Evolutionary conservation across 1,140 invertebrate species (phyloP).

Genomic region (Neoseiulus cucumeris): DNA sequence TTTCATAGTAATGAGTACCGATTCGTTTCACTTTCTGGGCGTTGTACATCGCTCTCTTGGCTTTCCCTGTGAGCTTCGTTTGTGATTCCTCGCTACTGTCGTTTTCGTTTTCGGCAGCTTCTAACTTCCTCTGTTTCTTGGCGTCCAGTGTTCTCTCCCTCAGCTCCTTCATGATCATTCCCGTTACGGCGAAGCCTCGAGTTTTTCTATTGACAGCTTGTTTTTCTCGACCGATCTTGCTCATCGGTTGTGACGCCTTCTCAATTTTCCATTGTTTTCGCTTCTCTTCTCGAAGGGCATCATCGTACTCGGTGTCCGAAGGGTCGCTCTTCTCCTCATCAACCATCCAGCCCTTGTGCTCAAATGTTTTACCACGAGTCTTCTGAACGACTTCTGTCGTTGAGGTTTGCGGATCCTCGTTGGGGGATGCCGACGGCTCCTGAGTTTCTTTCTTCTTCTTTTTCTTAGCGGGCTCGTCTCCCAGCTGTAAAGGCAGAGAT

Average conservation of each 20-base stretch:
- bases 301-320: not conserved
- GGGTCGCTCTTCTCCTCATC: not conserved
- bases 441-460: too few species aligned
- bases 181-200: constrained; percentile 7
- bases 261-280: not conserved
- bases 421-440: too few species aligned
- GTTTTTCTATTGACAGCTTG: not conserved
- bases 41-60: constrained; percentile 49
- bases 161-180: not conserved
- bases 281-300: not conserved
- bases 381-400: too few species aligned
- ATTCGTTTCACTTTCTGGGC: constrained; percentile 58
- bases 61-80: constrained; percentile 43
- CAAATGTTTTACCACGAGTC: not conserved
- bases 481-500: too few species aligned
- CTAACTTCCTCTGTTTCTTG: constrained; percentile 24
- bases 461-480: too few species aligned
- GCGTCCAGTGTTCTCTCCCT: not conserved
- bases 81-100: constrained; percentile 24
- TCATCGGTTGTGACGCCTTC: not conserved
- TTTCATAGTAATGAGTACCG: constrained; percentile 79
- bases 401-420: too few species aligned
- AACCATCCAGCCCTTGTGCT: not conserved
- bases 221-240: not conserved
- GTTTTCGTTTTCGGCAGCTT: constrained; percentile 15